Conservation (phyloP, 1,140 invertebrate species). For the Zophobas atratus region DNA sequence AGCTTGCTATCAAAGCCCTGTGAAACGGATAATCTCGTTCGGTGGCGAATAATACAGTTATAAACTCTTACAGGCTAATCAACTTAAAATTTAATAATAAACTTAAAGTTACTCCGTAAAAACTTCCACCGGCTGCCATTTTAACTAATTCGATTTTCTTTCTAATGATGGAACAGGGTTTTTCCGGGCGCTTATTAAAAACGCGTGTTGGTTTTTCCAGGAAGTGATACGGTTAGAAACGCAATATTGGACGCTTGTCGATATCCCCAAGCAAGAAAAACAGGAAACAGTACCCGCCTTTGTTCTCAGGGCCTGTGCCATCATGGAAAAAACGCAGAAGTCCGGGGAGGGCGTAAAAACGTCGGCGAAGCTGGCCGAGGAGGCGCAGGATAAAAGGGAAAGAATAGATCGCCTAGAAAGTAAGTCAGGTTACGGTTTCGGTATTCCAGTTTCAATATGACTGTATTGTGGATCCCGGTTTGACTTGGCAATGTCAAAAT, state of each 20-base stretch:
- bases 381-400: constrained; percentile 85
- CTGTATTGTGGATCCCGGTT: neutral
- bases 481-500: too few species aligned
- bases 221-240: constrained; percentile 94
- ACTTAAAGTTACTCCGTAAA: constrained; percentile 21
- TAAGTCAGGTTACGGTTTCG: constrained; percentile 67
- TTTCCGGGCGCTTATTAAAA: too few species aligned
- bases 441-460: constrained; percentile 27
- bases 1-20: constrained; percentile 21
- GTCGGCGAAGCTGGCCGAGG: constrained; percentile 84
- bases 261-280: constrained; percentile 91
- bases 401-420: constrained; percentile 89
- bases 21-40: constrained; percentile 27
- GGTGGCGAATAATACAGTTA: constrained; percentile 25
- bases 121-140: constrained; percentile 1
- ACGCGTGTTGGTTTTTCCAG: constrained; percentile 69
- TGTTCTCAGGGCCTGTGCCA: constrained; percentile 89
- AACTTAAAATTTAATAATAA: constrained; percentile 40
- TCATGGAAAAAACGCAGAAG: constrained; percentile 93
- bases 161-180: neutral
- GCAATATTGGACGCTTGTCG: constrained; percentile 93
- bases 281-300: constrained; percentile 92
- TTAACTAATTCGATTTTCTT: constrained; percentile 2
- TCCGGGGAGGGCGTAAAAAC: constrained; percentile 91
- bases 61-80: constrained; percentile 20